phyloP scores from a whole-genome alignment of 2,113 vertebrate species.

The Candoia aspera region DNA sequence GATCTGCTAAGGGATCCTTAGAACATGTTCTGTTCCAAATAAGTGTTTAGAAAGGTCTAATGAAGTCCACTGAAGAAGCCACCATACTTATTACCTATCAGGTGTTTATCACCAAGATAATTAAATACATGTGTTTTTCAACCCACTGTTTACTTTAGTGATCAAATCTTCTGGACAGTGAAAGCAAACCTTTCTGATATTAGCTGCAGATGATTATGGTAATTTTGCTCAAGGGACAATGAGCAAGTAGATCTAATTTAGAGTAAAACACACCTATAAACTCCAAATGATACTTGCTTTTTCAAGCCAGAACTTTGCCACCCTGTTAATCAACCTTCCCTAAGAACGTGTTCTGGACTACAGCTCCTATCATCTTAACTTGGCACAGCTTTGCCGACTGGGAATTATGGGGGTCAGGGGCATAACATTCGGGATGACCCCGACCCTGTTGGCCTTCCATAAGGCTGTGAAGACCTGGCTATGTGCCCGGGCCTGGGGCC shows the following conservation, averaged over 20 bases:
- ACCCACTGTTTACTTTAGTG: background rate
- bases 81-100: background rate
- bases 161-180: conserved; percentile 5
- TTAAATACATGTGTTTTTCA: background rate
- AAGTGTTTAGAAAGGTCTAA: background rate
- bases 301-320: background rate
- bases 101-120: background rate
- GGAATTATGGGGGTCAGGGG: background rate
- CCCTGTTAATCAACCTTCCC: background rate
- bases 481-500: too few relatives aligned
- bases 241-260: conserved; percentile 23
- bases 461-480: too few relatives aligned
- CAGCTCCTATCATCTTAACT: background rate
- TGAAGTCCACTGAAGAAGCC: background rate
- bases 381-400: background rate
- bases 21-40: background rate
- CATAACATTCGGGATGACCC: background rate
- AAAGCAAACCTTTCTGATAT: conserved; percentile 29
- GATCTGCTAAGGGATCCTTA: conserved; percentile 4
- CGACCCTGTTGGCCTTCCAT: too few relatives aligned
- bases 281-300: background rate
- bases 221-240: conserved; percentile 21
- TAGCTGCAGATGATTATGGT: conserved; percentile 23
- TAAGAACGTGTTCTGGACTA: background rate
- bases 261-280: background rate